Evolutionary conservation across 2,797 vertebrate species (phyloP).

Genomic region (Jordanella pulchra): DNA sequence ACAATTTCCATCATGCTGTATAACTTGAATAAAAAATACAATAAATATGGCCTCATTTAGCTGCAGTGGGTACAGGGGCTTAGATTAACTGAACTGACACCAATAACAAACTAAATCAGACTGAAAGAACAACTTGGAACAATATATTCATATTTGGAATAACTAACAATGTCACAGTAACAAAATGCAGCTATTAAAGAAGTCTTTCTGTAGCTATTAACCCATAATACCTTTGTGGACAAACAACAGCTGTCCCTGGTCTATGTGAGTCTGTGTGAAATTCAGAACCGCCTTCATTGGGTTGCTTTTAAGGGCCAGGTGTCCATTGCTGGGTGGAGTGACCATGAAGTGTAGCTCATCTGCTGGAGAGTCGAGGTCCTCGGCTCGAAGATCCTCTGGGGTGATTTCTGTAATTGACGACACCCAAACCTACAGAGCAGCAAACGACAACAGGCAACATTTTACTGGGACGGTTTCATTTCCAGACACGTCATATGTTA

Average conservation of each 20-base stretch:
- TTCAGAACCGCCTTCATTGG: conserved; percentile 82
- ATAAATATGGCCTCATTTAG: too few relatives aligned
- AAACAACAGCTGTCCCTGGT: conserved; percentile 85
- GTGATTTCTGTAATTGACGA: conserved; percentile 87
- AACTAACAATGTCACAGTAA: not conserved
- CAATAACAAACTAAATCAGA: not conserved
- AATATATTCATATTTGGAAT: not conserved
- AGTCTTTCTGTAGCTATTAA: not conserved
- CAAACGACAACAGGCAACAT: conserved; percentile 10
- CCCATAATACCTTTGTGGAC: conserved; percentile 83
- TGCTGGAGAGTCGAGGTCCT: conserved; percentile 83
- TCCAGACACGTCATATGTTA: conserved; percentile 6
- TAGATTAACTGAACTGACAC: not conserved
- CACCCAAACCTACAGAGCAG: conserved; percentile 84
- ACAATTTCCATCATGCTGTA: too few relatives aligned
- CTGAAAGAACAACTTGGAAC: conserved; percentile 25
- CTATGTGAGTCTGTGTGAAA: conserved; percentile 89
- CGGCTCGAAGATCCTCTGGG: conserved; percentile 78
- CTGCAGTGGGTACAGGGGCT: too few relatives aligned
- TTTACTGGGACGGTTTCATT: not conserved
- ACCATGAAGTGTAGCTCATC: conserved; percentile 83
- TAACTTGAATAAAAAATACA: too few relatives aligned
- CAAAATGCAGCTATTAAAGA: not conserved
- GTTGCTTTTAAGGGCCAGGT: conserved; percentile 86
- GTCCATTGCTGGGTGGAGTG: conserved; percentile 87